A percentile compares a stretch with the other conserved stretches of the same genome.
phyloP scores from a whole-genome alignment of 2,888 invertebrate genomes.

The Oligia strigilis region DNA sequence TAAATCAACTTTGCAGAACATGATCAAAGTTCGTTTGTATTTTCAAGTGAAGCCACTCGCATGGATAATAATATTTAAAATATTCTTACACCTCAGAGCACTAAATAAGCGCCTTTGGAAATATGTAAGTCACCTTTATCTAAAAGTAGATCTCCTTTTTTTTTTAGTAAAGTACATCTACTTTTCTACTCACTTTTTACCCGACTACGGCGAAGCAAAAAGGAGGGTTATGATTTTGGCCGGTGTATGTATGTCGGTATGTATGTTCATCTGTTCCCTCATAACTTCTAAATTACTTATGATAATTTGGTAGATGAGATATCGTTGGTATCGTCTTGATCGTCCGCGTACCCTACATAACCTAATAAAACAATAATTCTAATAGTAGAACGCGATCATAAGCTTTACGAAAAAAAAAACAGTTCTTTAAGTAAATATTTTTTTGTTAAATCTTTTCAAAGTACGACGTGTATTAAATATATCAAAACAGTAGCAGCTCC shows the following conservation, averaged over 20 bases:
- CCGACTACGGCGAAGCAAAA: neutral
- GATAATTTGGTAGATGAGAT: neutral
- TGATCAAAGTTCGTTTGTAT: slow-evolving; percentile 32
- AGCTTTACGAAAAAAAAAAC: neutral
- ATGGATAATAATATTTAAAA: slow-evolving; percentile 3
- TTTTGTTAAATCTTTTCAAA: too few relatives aligned
- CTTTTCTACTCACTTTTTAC: neutral
- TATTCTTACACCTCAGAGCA: slow-evolving; percentile 6
- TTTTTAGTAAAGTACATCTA: too few relatives aligned
- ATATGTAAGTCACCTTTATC: neutral
- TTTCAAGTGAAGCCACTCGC: slow-evolving; percentile 5
- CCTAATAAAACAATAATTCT: neutral
- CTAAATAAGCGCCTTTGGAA: slow-evolving; percentile 7
- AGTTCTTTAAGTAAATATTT: too few relatives aligned
- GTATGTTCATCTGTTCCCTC: neutral
- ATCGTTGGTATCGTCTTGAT: neutral
- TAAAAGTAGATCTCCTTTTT: neutral
- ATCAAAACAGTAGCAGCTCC: too few relatives aligned
- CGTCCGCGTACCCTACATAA: neutral
- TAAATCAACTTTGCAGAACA: slow-evolving; percentile 35
- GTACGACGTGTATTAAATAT: too few relatives aligned
- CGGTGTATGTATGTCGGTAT: neutral
- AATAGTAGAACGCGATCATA: neutral
- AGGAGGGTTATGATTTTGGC: neutral
- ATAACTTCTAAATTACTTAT: neutral